Conservation (phyloP, 2,113 vertebrate genomes). For the Mormoops blainvillei region DNA sequence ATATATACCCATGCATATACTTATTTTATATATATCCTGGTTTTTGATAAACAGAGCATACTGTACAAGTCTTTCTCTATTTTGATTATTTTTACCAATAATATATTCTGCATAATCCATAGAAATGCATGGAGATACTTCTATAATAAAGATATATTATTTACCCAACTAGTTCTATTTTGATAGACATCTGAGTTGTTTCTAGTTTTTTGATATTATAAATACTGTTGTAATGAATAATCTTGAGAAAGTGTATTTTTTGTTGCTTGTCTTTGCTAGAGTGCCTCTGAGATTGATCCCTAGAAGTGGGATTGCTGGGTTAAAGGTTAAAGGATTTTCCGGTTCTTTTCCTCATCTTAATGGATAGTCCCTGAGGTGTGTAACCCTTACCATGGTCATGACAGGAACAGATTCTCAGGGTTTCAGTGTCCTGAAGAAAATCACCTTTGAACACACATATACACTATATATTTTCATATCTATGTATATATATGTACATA, state of each 20-base stretch:
- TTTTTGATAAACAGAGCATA: background rate
- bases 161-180: background rate
- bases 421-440: background rate
- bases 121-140: background rate
- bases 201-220: background rate
- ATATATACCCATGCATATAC: background rate
- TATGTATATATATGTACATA: too few relatives aligned
- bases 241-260: background rate
- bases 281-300: background rate
- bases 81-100: background rate
- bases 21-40: background rate
- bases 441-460: background rate
- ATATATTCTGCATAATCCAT: background rate
- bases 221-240: background rate
- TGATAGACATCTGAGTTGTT: background rate
- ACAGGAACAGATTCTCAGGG: background rate
- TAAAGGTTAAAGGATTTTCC: background rate
- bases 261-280: background rate
- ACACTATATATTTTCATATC: too few relatives aligned
- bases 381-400: background rate
- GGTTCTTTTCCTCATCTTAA: background rate
- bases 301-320: background rate
- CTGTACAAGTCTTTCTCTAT: background rate
- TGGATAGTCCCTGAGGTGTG: background rate
- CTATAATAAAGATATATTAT: background rate